A percentile compares a stretch with the other conserved stretches of the same genome.
phyloP scores from a whole-genome alignment of 2,797 vertebrate genomes.

The Tangara arthus region DNA sequence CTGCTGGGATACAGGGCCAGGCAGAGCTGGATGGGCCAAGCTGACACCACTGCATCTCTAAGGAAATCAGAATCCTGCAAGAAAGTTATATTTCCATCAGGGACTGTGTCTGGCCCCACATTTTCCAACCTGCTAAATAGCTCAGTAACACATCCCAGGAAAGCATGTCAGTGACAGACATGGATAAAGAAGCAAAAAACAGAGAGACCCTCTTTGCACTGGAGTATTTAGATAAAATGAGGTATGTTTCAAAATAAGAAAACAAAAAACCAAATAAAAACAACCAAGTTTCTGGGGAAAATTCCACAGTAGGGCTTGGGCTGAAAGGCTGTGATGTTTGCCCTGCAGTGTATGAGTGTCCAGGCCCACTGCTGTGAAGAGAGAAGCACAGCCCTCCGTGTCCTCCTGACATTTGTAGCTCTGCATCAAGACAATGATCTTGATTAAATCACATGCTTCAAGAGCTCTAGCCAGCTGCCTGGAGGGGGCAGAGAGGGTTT shows the following conservation, averaged over 20 bases:
- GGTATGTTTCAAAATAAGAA: not conserved
- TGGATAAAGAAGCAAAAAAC: accelerated
- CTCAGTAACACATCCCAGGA: no score
- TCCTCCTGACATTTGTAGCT: conserved; percentile 14
- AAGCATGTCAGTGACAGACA: accelerated
- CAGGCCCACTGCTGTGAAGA: accelerated
- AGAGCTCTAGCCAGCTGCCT: conserved; percentile 15
- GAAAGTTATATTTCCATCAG: not conserved
- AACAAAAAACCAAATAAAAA: not conserved
- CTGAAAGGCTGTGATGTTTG: not conserved
- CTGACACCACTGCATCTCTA: not conserved
- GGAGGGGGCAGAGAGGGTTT: not conserved
- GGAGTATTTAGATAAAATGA: not conserved
- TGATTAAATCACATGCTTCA: conserved; percentile 59
- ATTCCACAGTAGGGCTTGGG: not conserved
- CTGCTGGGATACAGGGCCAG: not conserved
- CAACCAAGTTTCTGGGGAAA: not conserved
- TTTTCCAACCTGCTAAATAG: not conserved
- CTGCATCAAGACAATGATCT: conserved; percentile 24
- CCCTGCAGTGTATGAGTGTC: not conserved
- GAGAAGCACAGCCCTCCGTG: not conserved
- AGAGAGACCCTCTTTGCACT: not conserved
- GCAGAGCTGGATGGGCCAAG: not conserved
- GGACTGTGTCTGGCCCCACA: not conserved
- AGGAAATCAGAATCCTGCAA: not conserved